Conservation (phyloP, 2,888 invertebrate genomes). For the Siphlonurus alternatus region DNA sequence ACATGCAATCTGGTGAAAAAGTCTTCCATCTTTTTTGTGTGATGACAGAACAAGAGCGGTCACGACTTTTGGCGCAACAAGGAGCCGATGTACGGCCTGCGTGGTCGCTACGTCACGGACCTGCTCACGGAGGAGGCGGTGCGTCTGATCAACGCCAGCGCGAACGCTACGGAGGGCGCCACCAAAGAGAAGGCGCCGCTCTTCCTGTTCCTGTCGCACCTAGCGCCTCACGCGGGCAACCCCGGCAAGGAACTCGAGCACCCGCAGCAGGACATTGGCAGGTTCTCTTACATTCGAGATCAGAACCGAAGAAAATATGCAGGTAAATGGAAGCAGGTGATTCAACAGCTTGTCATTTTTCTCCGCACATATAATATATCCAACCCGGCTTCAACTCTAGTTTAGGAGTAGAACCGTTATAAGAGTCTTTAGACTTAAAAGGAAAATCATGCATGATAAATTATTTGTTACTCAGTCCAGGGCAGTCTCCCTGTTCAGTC, state of each 20-base stretch:
- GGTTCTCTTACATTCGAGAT: conserved; percentile 1
- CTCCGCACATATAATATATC: too few relatives aligned
- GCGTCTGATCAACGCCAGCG: conserved; percentile 20
- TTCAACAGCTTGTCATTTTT: neutral
- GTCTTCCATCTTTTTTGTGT: neutral
- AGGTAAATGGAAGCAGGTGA: neutral
- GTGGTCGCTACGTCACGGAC: conserved; percentile 30
- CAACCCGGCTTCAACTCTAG: too few relatives aligned
- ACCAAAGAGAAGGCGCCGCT: neutral
- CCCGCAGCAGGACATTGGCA: neutral
- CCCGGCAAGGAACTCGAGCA: neutral
- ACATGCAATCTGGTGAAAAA: neutral
- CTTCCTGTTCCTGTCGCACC: neutral
- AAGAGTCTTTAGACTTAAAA: too few relatives aligned
- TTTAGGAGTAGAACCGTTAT: too few relatives aligned
- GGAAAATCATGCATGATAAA: too few relatives aligned
- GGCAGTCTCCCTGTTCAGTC: too few relatives aligned
- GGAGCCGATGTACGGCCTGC: conserved; percentile 22
- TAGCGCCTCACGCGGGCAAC: conserved; percentile 1
- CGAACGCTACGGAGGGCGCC: conserved; percentile 9
- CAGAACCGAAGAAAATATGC: conserved; percentile 2
- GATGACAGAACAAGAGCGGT: conserved; percentile 17
- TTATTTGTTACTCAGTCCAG: too few relatives aligned
- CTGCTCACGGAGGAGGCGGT: conserved; percentile 31
- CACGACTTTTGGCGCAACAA: conserved; percentile 28